Evolutionary conservation across 2,888 invertebrate species (phyloP).

Genomic region (Chelonus formosanus): DNA sequence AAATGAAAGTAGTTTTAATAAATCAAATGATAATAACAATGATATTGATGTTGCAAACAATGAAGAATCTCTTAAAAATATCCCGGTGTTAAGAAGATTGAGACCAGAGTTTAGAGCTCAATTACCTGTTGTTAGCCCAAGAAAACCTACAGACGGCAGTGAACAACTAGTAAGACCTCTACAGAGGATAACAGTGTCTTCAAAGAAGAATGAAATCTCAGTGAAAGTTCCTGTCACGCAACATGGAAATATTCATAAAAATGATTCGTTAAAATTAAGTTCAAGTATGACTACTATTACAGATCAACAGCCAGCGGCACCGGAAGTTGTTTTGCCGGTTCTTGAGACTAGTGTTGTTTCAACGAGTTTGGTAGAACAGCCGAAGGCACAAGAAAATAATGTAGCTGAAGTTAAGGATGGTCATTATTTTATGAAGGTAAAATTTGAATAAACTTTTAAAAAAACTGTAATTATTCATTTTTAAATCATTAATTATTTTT

Average conservation of each 20-base stretch:
- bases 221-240: conserved; percentile 37
- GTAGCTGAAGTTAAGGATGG: conserved; percentile 72
- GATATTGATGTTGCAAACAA: conserved; percentile 52
- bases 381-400: conserved; percentile 49
- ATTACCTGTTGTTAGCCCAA: conserved; percentile 70
- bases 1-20: conserved; percentile 50
- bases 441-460: conserved; percentile 20
- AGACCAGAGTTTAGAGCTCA: conserved; percentile 88
- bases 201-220: conserved; percentile 48
- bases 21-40: conserved; percentile 55
- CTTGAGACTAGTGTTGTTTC: conserved; percentile 54
- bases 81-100: conserved; percentile 84
- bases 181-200: conserved; percentile 51
- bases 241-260: conserved; percentile 38
- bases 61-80: conserved; percentile 63
- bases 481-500: conserved; percentile 15
- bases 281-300: conserved; percentile 57
- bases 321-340: conserved; percentile 64
- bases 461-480: not conserved
- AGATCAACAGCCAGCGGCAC: conserved; percentile 65
- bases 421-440: conserved; percentile 77
- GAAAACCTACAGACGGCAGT: conserved; percentile 60
- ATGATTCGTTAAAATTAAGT: conserved; percentile 48
- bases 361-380: conserved; percentile 46
- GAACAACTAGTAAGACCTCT: conserved; percentile 60